Evolutionary conservation across 53 echinoderm and acorn worm genomes (phyloP), one percentile per base, ranked within the genome.

Genomic region (Luidia sarsii): DNA sequence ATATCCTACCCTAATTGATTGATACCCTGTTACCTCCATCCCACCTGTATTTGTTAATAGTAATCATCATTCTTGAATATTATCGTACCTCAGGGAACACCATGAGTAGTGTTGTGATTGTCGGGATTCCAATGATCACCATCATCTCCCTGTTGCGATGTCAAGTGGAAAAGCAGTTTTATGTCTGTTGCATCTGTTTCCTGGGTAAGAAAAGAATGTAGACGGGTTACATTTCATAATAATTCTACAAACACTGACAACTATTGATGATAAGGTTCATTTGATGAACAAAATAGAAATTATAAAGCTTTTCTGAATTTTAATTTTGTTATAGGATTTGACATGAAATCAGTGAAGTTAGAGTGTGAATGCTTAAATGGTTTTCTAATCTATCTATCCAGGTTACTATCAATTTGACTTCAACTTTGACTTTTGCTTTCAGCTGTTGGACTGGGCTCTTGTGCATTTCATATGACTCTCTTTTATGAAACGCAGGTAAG

Each of bases 391-490:
- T 15, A 20, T 13, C 1, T 61, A 8, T 15, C 30, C 1, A 19
- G 10, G 33, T 2, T 32, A 13, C 22, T 18, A 30, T 36, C 3
- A 50, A 50, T 20, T 33, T 25, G 1, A 4, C 10, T 15, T 57
- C 13, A 35, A 11, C 52, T 35, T 64, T 68, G 65, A 73, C 32
- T 13, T 41, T 20, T 59, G 37, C 22, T 31, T 69, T 1, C 71
- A 94, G 94, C 81, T 82, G 94, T 94, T 77, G 94, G 94, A 0
- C 51, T 94, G 56, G 91, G 94, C 1, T 94, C 94, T 2, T 91
- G 90, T 90, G 84, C 73, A 55, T 94, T 94, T 50, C 94, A 94
- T 38, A 94, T 94, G 94, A 94, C 94, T 15, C 71, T 94, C 30
- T 64, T 85, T 2, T 94, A 90, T 62, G 86, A 88, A 49, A 91